A percentile compares a stretch with the other conserved stretches of the same genome.
phyloP scores from a whole-genome alignment of 1,140 invertebrate genomes.

The Tenebrio molitor region DNA sequence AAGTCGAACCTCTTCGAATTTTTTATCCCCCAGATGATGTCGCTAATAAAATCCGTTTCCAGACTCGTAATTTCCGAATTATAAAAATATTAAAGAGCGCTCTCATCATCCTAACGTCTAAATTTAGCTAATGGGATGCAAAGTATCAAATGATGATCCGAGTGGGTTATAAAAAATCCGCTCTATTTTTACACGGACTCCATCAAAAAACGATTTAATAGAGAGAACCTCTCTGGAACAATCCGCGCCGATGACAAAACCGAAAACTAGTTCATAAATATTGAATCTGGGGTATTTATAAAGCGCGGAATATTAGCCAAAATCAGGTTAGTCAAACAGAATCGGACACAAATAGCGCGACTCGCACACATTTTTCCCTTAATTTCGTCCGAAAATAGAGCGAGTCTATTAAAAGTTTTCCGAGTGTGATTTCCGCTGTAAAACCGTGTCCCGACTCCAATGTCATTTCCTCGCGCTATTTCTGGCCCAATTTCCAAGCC shows the following conservation, averaged over 20 bases:
- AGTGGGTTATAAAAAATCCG: not conserved
- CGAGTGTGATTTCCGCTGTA: too few relatives aligned
- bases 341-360: not conserved
- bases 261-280: slow-evolving; percentile 17
- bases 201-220: too few relatives aligned
- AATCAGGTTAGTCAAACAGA: slow-evolving; percentile 9
- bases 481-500: too few relatives aligned
- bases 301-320: not conserved
- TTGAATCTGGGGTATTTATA: slow-evolving; percentile 18
- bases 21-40: too few relatives aligned
- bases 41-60: too few relatives aligned
- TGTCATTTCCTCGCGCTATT: too few relatives aligned
- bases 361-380: too few relatives aligned
- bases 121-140: slow-evolving; percentile 19
- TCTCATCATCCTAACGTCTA: slow-evolving; percentile 11
- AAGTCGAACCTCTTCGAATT: not conserved
- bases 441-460: too few relatives aligned
- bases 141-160: slow-evolving; percentile 16
- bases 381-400: too few relatives aligned
- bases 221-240: not conserved
- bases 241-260: not conserved
- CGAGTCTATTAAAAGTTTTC: too few relatives aligned
- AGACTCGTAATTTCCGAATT: not conserved
- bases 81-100: slow-evolving; percentile 20
- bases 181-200: slow-evolving; percentile 2